Percentiles rank a stretch among this genome's conserved stretches.
These are phyloP conservation scores for Xiphydria camelus DNA, from an alignment of 2,888 invertebrate species.

Conservation along the genomic window DNA sequence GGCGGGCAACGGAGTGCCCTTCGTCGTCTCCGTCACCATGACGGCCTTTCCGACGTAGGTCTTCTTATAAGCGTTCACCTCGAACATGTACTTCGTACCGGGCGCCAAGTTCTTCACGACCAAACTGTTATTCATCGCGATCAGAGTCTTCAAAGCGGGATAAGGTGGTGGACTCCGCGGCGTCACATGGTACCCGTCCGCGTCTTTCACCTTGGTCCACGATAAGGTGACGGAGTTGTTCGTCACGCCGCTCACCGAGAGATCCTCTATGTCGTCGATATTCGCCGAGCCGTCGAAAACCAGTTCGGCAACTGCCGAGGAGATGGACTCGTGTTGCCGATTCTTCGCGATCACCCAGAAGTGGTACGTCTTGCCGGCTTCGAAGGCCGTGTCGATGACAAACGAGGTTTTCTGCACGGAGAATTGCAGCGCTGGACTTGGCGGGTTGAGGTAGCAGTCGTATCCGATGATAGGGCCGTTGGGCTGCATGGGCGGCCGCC, in stretches of 20 bases:
- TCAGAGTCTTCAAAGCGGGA: slow-evolving; percentile 59
- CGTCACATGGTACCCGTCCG: slow-evolving; percentile 65
- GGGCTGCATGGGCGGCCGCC: slow-evolving; percentile 69
- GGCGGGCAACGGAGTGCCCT: slow-evolving; percentile 61
- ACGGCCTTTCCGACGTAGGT: slow-evolving; percentile 62
- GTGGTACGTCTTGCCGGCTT: slow-evolving; percentile 66
- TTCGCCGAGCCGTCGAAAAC: slow-evolving; percentile 69
- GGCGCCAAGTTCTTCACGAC: slow-evolving; percentile 55
- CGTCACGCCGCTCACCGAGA: slow-evolving; percentile 60
- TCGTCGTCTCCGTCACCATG: slow-evolving; percentile 58
- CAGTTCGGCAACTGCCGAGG: slow-evolving; percentile 64
- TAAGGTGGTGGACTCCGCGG: slow-evolving; percentile 62
- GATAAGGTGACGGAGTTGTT: slow-evolving; percentile 62
- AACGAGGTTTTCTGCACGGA: slow-evolving; percentile 57
- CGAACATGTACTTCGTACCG: slow-evolving; percentile 62
- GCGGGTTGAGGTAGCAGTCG: slow-evolving; percentile 68
- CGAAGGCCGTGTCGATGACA: slow-evolving; percentile 62
- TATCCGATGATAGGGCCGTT: slow-evolving; percentile 69
- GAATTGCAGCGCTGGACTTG: slow-evolving; percentile 62
- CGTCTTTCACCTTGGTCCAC: slow-evolving; percentile 66
- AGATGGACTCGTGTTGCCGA: slow-evolving; percentile 63
- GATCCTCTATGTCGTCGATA: slow-evolving; percentile 65
- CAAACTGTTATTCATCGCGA: slow-evolving; percentile 56
- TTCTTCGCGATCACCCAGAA: slow-evolving; percentile 78
- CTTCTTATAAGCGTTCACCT: slow-evolving; percentile 67